Base-by-base conservation (phyloP, 1,140 invertebrate species). In the Matsumurasca onukii region DNA sequence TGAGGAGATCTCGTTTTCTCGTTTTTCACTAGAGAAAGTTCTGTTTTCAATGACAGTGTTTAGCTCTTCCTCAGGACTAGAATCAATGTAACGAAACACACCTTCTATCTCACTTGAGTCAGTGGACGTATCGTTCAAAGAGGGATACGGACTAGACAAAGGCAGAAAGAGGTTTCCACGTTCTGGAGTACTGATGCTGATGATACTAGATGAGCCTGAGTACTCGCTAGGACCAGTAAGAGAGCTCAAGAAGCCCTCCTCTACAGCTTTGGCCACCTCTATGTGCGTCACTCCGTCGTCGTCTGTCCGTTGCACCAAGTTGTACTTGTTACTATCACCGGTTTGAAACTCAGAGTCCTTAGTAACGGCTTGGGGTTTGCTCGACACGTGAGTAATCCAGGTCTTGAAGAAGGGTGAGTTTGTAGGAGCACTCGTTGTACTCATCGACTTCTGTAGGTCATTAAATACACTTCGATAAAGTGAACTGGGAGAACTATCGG, bases 221-320 rank as follows among this genome's bases (percentile, higher is more conserved):
- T 27, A 59, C 55, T 59, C 39, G 20, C n/a, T 13, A 51, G n/a
- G 31, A 12, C 59, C 31, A 61, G 39, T 49, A 62, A 31, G 25
- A 24, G 15, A 22, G 25, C 25, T 29, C 12, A 31, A 30, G 30
- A 30, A 22, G 51, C 24, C 22, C 15, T 25, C 67, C 3, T 34
- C 49, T 5, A 34, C 49, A 3, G 59, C 70, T n/a, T 64, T 24
- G 0, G 73, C 70, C 13, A 76, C 73, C 45, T 76, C 75, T 30
- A 76, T 75, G 48, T 76, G 75, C 30, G 74, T 76, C 12, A 76
- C 71, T 1, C 75, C 75, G 45, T 76, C 74, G 15, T 66, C 72
- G 59, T 76, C 75, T 1, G 70, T 72, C 13, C 74, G 64, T 61
- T 75, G 73, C 13, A 76, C 73, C 49, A 76, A 49, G 39, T 73